Evolutionary conservation across 2,113 vertebrate species (phyloP), one percentile per base, ranked within the genome.

Genomic region (Puma concolor): DNA sequence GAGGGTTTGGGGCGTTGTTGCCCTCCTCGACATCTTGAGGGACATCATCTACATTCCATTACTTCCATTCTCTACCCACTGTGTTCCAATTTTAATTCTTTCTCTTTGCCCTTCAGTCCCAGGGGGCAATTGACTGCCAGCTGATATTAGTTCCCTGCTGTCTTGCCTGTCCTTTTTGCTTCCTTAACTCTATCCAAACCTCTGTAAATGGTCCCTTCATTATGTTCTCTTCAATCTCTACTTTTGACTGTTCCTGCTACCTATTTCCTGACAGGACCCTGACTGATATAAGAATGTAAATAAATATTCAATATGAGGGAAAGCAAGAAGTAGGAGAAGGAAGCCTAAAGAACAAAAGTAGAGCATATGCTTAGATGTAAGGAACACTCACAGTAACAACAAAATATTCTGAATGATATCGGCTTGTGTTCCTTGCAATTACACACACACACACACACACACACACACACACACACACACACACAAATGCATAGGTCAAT

Each of bases 31-130:
- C 21, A 38, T n/a, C 9, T 54, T 38, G 64, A 12, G 23, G 4
- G 23, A 0, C 9, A 63, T 16, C 0, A 7, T 3, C 16, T 31
- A 12, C 15, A 54, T 54, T 50, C 31, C 11, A 27, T 63, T 72
- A 29, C 11, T 9, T 7, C 1, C 2, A 29, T 54, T 8, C 0
- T n/a, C 25, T 10, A 27, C 13, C 33, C 67, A 71, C n/a, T 33
- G 17, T 17, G 25, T 41, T 21, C 12, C 21, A 4, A 4, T 17
- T 29, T 72, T 16, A 13, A 23, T 29, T 41, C 33, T 63, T 63
- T 80, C n/a, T 54, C 25, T 64, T 94, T 88, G n/a, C 17, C 41
- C 44, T 54, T 60, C 44, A 10, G 19, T 66, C n/a, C 10, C 12
- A 15, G 16, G 4, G 36, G 48, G 11, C 10, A 10, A 33, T 31